Evolutionary conservation across 2,797 vertebrate species (phyloP), one percentile per base, ranked within the genome.

Genomic region (Pterois miles): DNA sequence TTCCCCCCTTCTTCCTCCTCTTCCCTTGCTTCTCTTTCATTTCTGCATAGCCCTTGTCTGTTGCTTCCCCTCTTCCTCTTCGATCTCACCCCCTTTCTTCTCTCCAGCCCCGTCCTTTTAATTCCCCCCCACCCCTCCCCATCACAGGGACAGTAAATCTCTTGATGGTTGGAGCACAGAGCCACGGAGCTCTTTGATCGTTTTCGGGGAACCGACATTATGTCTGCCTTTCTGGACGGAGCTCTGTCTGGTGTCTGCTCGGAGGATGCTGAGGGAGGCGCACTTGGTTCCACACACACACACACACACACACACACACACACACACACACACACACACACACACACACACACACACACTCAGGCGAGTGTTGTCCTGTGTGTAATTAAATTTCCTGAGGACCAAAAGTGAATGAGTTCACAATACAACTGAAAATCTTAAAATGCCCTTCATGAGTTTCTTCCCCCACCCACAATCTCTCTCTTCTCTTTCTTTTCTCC

Each of bases 91-190:
- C 79, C 43, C 76, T 86, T 89, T 89, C 78, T 89, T 90, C 81
- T 88, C 75, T 82, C 75, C 6, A 71, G 85, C 71, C 81, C 43
- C 71, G 65, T 88, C 81, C 86, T 84, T 75, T 85, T 89, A 90
- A 89, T 89, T 91, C 89, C 80, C 87, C 78, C 82, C 77, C 78
- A 71, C 52, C 78, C 65, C 46, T n/a, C 34, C 83, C 89, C 90
- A 88, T 91, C 91, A 86, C 76, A 79, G 90, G 90, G 89, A 93
- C 92, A 86, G 88, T 86, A 90, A 92, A 90, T 93, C 93, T 89
- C 91, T 78, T 62, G 87, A 87, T 88, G 88, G 87, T 88, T 89
- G 84, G 85, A 83, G 88, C 87, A 66, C 82, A 81, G 82, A 91
- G 90, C 82, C 84, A 78, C 78, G 33, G 70, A 88, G 83, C 80